These are phyloP conservation scores for Heteractis magnifica DNA, from an alignment of 92 coral and sea anemone species.

Conservation along the genomic window DNA sequence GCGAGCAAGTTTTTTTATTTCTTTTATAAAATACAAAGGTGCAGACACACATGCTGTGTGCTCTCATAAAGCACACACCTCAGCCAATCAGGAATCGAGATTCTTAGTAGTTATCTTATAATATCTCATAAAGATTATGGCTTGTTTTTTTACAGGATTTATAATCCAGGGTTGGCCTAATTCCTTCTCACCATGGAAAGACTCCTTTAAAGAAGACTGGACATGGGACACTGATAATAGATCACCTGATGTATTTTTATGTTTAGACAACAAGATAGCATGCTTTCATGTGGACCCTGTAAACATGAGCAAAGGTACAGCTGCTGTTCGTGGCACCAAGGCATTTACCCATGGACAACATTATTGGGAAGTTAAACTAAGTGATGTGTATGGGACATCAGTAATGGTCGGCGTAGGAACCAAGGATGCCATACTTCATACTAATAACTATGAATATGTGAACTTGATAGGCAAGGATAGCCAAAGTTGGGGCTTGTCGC, in stretches of 20 bases:
- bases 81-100: no score
- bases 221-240: constrained; percentile 70
- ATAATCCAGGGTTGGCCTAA: constrained; percentile 5
- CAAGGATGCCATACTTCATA: constrained; percentile 69
- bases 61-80: no score
- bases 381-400: constrained; percentile 84
- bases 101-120: no score
- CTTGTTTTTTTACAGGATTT: constrained; percentile 3
- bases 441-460: constrained; percentile 74
- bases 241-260: constrained; percentile 72
- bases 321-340: constrained; percentile 92
- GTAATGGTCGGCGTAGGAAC: constrained; percentile 95
- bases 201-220: constrained; percentile 67
- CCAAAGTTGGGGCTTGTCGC: constrained; percentile 96
- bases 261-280: constrained; percentile 63
- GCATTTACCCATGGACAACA: constrained; percentile 92
- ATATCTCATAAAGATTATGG: neutral
- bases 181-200: constrained; percentile 58
- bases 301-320: constrained; percentile 83
- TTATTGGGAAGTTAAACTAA: constrained; percentile 94
- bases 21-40: no score
- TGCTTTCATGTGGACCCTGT: constrained; percentile 88
- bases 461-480: constrained; percentile 80
- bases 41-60: neutral
- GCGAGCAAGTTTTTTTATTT: no score